Evolutionary conservation across 2,113 vertebrate genomes (phyloP), one percentile per base, ranked within the genome.

Genomic region (Canis aureus): DNA sequence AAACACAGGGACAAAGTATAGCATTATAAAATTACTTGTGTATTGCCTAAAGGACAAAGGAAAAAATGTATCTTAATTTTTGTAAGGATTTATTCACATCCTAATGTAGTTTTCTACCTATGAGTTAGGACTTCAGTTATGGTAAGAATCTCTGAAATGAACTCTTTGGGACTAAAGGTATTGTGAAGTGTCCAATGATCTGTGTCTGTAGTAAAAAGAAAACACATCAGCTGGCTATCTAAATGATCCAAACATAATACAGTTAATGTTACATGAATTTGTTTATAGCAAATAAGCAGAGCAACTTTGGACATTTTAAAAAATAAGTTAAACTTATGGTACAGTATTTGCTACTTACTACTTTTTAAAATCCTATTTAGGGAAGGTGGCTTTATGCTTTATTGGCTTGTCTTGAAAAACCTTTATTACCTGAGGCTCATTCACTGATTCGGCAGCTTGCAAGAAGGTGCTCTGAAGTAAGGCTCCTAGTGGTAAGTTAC

Each of bases 381-480:
- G 99, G 99, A 80, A 98, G 99, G 92, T 99, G 99, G 99, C 95
- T 99, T 83, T 99, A 99, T 97, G 99, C 99, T 27, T 93, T 99
- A 95, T 80, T 99, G 97, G 99, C 99, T 85, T 99, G 99, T 94
- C 98, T 99, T 97, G 99, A 99, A 98, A 99, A 99, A 89, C 99
- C 99, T 82, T 98, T 99, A 82, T 97, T 99, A 71, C 99, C 99
- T 89, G 99, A 99, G 98, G 99, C 99, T 69, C 99, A 99, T 98
- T 99, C 99, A 35, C 99, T 99, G 95, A 99, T 99, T 98, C 98
- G 99, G 97, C 99, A 99, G 97, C 98, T 99, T 96, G 99, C 99
- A 27, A 99, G 99, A 97, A 98, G 99, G 91, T 99, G 99, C 95
- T 99, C 99, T 38, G 99, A 99, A 98, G 99, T 99, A 51, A 99